phyloP scores from a whole-genome alignment of 2,113 vertebrate genomes.

The Perca fluviatilis region DNA sequence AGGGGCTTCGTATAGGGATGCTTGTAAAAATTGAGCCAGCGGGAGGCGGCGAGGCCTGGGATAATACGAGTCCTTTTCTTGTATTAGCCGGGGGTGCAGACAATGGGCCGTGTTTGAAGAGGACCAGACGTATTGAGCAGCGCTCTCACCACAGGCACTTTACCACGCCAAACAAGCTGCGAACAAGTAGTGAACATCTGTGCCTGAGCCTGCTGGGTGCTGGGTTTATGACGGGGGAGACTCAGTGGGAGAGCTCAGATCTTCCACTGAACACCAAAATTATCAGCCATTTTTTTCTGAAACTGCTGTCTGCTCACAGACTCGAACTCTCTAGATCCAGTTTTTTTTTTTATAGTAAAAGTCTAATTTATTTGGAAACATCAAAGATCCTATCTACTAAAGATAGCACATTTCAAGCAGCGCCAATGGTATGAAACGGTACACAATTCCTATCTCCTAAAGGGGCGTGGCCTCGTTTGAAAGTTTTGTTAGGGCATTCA shows the following conservation, averaged over 20 bases:
- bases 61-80: constrained; percentile 20
- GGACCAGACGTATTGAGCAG: constrained; percentile 43
- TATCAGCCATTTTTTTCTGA: constrained; percentile 6
- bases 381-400: too few relatives aligned
- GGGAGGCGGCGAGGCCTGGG: background rate
- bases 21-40: constrained; percentile 16
- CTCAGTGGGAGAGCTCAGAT: constrained; percentile 26
- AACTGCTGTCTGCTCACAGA: background rate
- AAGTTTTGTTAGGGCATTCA: too few relatives aligned
- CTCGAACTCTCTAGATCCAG: background rate
- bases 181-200: constrained; percentile 47
- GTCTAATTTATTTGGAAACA: background rate
- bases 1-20: background rate
- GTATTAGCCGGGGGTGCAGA: constrained; percentile 34
- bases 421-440: too few relatives aligned
- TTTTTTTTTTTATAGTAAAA: background rate
- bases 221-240: constrained; percentile 2
- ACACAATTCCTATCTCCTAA: too few relatives aligned
- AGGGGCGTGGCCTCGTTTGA: too few relatives aligned
- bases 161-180: constrained; percentile 21
- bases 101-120: constrained; percentile 40
- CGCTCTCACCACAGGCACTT: constrained; percentile 29
- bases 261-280: background rate
- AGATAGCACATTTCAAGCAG: too few relatives aligned
- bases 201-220: constrained; percentile 14